phyloP scores from a whole-genome alignment of 2,888 invertebrate species.

The Microctonus brassicae region DNA sequence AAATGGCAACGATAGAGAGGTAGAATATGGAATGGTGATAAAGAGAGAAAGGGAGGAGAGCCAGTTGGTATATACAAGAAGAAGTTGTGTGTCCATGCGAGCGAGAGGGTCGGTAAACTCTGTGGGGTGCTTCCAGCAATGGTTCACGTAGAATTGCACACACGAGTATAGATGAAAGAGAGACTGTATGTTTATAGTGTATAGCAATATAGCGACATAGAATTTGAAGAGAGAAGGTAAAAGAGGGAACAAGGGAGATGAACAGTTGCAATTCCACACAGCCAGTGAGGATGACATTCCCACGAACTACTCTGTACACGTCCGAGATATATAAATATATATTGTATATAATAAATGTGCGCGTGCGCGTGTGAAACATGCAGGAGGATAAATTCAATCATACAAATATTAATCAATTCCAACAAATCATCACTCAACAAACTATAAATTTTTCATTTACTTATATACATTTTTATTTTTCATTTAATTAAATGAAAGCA shows the following conservation, averaged over 20 bases:
- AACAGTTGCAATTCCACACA: conserved; percentile 15
- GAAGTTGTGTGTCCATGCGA: background rate
- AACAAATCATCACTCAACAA: conserved; percentile 45
- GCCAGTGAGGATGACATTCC: conserved; percentile 24
- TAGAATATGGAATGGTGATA: background rate
- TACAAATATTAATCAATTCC: conserved; percentile 47
- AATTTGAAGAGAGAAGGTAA: background rate
- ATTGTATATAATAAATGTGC: too few relatives aligned
- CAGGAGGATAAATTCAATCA: conserved; percentile 36
- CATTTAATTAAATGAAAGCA: background rate
- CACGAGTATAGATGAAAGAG: background rate
- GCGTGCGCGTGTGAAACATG: too few relatives aligned
- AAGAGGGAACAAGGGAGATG: background rate
- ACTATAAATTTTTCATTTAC: too few relatives aligned
- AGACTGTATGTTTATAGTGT: background rate
- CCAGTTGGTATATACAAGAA: background rate
- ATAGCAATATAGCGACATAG: background rate
- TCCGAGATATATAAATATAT: too few relatives aligned
- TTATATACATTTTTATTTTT: background rate
- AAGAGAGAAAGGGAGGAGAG: conserved; percentile 19
- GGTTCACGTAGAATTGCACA: conserved; percentile 22
- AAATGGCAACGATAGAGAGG: conserved; percentile 8
- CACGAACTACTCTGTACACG: conserved; percentile 24
- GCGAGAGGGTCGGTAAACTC: conserved; percentile 6
- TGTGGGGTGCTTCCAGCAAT: conserved; percentile 25